Evolutionary conservation across 2,888 invertebrate species (phyloP), one percentile per base, ranked within the genome.

Genomic region (Noctuana brunneofusca): DNA sequence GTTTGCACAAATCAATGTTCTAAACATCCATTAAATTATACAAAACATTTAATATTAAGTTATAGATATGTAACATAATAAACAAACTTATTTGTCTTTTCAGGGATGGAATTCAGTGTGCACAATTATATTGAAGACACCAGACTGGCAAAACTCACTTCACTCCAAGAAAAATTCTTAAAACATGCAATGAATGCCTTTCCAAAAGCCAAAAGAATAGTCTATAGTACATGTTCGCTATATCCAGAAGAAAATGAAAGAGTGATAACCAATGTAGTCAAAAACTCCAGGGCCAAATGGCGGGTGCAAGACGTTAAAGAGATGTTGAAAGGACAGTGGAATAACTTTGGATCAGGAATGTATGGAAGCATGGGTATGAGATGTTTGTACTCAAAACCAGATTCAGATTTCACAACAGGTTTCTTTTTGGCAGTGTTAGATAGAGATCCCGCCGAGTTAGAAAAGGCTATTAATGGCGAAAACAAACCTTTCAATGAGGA

Each of bases 181-280:
- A 94, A 95, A 63, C 96, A 97, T 81, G 98, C 99, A 0, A 93
- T 99, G 81, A 93, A 93, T 12, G 88, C 93, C 0, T 98, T 98
- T 82, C 97, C 98, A 0, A 93, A 93, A 64, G 97, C 95, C 0
- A 96, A 96, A 77, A 92, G 95, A 62, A 95, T 99, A 14, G 96
- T 98, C 2, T 99, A 99, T 84, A 99, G 99, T 41, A 99, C 99
- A 0, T 99, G 99, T 78, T 99, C 99, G 0, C 75, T 97, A 9
- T 93, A 96, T 79, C 93, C 94, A 0, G 95, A 97, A 85, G 98
- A 99, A 89, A 99, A 99, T 80, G 99, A 99, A 85, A 92, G 95
- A 71, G 99, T 99, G 0, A 93, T 98, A 0, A 92, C 94, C 12
- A 95, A 96, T 75, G 94, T 95, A 3, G 87, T 96, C 9, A 89